Base-by-base conservation (phyloP, 2,797 vertebrate species). In the Poecilia picta region DNA sequence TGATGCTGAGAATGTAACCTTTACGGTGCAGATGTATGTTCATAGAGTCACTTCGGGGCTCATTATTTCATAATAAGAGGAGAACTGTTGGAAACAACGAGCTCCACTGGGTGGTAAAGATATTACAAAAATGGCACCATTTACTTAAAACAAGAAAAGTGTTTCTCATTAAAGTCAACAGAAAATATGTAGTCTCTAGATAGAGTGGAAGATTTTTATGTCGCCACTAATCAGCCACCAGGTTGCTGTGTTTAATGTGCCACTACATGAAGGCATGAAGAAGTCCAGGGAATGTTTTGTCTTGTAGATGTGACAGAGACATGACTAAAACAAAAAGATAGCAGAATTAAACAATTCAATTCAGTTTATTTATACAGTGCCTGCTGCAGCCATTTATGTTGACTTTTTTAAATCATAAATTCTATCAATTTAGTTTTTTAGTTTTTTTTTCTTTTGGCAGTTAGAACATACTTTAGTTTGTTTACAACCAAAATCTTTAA, bases 21-120 rank as follows among this genome's bases (percentile, higher is more conserved):
- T 82, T 80, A 43, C 12, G 8, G 33, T 59, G 16, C 43, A 36
- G 41, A 41, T 49, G 5, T 59, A 36, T 70, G 28, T 16, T 41
- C 73, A 4, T 55, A 51, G 46, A 47, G 68, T 70, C 82, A 80
- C 82, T 80, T 68, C 43, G 82, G 82, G 74, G 31, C 77, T 83
- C 74, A 59, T 83, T 83, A 83, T 77, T 84, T 74, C 70, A 41
- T 45, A 78, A 78, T 59, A 71, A 62, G 20, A 16, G 13, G 46
- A 66, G 73, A 33, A 49, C 28, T 62, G 74, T 70, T 79, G 47
- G 59, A 36, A 70, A 39, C 25, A 36, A 83, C 57, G 28, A 68
- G 75, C 41, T 73, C 74, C 41, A 41, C 51, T 68, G 74, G 74
- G 74, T 49, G 41, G 43, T 12, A 43, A 68, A 68, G 70, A 51